These are phyloP conservation scores for Nymphicus hollandicus DNA, from an alignment of 2,113 vertebrate genomes.

Conservation along the genomic window DNA sequence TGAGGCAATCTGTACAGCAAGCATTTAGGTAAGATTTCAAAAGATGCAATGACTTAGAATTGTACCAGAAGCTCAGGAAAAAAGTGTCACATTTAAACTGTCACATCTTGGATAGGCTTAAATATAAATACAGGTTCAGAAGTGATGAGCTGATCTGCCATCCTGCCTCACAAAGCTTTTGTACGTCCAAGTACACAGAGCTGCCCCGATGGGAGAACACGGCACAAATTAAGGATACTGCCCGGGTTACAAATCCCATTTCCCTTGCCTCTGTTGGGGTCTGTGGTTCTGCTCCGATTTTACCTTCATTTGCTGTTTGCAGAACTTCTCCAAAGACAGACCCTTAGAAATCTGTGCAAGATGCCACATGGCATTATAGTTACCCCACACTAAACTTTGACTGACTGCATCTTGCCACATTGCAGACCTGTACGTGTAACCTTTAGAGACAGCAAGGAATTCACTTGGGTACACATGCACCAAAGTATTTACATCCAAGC, in stretches of 20 bases:
- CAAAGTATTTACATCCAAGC: not conserved
- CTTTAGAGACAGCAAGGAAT: not conserved
- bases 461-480: not conserved
- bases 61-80: not conserved
- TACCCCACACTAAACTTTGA: not conserved
- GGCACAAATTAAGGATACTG: not conserved
- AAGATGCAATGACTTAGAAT: not conserved
- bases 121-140: not conserved
- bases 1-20: not conserved
- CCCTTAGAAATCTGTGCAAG: not conserved
- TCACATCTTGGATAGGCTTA: too few species aligned
- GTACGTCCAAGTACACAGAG: not conserved
- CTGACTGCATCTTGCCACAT: not conserved
- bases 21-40: not conserved
- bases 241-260: rapidly evolving
- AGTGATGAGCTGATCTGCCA: not conserved
- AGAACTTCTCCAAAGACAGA: not conserved
- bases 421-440: not conserved
- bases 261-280: not conserved
- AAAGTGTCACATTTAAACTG: not conserved
- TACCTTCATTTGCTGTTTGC: not conserved
- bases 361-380: not conserved
- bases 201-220: not conserved
- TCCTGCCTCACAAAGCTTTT: not conserved
- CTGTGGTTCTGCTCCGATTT: not conserved